These are phyloP conservation scores for Nanorana parkeri DNA, from an alignment of 2,113 vertebrate species.

Conservation along the genomic window DNA sequence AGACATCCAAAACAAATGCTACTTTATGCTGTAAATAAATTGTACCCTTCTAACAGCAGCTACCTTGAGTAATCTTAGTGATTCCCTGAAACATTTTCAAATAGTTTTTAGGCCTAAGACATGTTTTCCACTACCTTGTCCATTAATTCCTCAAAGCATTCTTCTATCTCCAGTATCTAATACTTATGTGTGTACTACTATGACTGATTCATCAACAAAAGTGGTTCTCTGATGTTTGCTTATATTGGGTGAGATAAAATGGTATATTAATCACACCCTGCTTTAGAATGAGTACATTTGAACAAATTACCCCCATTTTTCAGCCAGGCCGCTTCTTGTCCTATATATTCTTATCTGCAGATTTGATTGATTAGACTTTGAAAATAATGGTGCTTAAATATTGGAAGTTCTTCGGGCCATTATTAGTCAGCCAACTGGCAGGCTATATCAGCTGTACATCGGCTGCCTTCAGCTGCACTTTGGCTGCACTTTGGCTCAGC, in stretches of 20 bases:
- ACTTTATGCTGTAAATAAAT: background rate
- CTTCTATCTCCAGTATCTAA: background rate
- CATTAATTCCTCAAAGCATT: background rate
- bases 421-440: background rate
- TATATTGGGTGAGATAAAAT: background rate
- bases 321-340: background rate
- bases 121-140: background rate
- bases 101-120: background rate
- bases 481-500: too few relatives aligned
- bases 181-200: background rate
- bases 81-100: background rate
- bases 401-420: background rate
- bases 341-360: background rate
- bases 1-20: background rate
- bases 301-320: background rate
- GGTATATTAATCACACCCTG: background rate
- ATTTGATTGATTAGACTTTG: constrained; percentile 4
- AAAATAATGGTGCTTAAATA: background rate
- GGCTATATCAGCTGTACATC: too few relatives aligned
- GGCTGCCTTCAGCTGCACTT: too few relatives aligned
- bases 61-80: background rate
- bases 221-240: background rate
- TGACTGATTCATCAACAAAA: constrained; percentile 8
- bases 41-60: constrained; percentile 1
- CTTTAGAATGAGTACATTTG: background rate